These are phyloP conservation scores for Drosophila tristis DNA, from an alignment of 1,140 invertebrate genomes.

Conservation along the genomic window DNA sequence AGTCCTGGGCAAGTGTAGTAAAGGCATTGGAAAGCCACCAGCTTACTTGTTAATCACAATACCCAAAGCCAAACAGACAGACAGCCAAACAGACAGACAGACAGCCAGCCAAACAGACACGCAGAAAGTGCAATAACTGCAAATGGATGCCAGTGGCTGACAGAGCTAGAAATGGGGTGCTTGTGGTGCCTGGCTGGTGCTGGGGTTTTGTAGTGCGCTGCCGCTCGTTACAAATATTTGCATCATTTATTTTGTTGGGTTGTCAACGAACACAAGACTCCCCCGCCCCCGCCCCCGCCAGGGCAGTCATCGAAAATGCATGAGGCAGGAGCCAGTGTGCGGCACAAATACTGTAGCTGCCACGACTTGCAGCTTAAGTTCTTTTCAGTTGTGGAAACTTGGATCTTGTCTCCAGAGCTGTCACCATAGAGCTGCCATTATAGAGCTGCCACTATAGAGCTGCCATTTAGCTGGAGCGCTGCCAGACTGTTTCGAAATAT, in stretches of 20 bases:
- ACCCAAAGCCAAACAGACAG: slow-evolving; percentile 43
- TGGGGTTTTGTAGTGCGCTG: not conserved
- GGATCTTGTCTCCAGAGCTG: too few species aligned
- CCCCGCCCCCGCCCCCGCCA: too few species aligned
- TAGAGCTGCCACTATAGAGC: too few species aligned
- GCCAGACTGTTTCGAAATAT: too few species aligned
- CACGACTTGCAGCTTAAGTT: not conserved
- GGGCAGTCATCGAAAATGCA: slow-evolving; percentile 5
- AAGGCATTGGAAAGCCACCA: slow-evolving; percentile 28
- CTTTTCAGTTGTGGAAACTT: too few species aligned
- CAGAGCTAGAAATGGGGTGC: not conserved
- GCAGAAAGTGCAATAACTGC: slow-evolving; percentile 43
- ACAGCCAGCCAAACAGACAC: too few species aligned
- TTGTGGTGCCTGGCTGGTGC: slow-evolving; percentile 1
- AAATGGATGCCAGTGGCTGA: slow-evolving; percentile 29
- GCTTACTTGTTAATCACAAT: slow-evolving; percentile 59
- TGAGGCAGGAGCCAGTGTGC: slow-evolving; percentile 1
- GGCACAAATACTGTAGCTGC: slow-evolving; percentile 40
- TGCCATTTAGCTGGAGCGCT: too few species aligned
- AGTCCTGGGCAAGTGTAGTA: too few species aligned
- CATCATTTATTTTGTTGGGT: slow-evolving; percentile 58
- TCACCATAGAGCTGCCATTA: too few species aligned
- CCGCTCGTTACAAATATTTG: slow-evolving; percentile 56
- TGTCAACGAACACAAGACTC: slow-evolving; percentile 39
- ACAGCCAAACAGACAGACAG: too few species aligned